Evolutionary conservation across 2,113 vertebrate species (phyloP).

Genomic region (Syrrhaptes paradoxus): DNA sequence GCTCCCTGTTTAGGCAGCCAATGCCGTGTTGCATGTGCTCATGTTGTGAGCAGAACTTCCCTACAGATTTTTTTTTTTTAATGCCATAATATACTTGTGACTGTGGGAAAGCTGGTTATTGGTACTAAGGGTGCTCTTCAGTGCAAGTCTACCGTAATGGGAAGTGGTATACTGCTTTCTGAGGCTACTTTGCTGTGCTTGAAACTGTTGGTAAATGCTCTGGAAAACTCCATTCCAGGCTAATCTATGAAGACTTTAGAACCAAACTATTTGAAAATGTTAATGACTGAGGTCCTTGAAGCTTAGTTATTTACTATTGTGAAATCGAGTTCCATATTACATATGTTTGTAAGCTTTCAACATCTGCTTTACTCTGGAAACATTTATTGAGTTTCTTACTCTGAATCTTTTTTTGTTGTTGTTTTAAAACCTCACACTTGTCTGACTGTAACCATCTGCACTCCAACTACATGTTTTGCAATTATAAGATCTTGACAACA

Average conservation of each 20-base stretch:
- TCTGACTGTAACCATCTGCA: background rate
- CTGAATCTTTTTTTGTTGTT: background rate
- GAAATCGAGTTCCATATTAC: background rate
- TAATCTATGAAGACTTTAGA: conserved; percentile 3
- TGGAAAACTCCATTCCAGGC: background rate
- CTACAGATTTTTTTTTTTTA: background rate
- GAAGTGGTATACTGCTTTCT: background rate
- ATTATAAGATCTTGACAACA: background rate
- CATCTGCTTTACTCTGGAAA: background rate
- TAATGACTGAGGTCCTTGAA: background rate
- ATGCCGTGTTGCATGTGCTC: background rate
- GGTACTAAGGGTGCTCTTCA: background rate
- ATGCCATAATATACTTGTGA: background rate
- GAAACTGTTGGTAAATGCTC: background rate
- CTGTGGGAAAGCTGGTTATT: background rate
- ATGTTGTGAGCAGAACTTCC: background rate
- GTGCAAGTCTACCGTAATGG: background rate
- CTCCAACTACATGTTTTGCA: background rate
- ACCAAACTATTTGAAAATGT: background rate
- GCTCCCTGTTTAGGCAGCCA: background rate
- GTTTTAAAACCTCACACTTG: background rate
- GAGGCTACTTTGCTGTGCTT: background rate
- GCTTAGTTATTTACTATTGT: conserved; percentile 10
- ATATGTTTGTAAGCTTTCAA: background rate
- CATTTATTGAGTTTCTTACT: background rate